A percentile compares a stretch with the other conserved stretches of the same genome.
Evolutionary conservation across 2,113 vertebrate species (phyloP).

Genomic region (Oxyura jamaicensis): DNA sequence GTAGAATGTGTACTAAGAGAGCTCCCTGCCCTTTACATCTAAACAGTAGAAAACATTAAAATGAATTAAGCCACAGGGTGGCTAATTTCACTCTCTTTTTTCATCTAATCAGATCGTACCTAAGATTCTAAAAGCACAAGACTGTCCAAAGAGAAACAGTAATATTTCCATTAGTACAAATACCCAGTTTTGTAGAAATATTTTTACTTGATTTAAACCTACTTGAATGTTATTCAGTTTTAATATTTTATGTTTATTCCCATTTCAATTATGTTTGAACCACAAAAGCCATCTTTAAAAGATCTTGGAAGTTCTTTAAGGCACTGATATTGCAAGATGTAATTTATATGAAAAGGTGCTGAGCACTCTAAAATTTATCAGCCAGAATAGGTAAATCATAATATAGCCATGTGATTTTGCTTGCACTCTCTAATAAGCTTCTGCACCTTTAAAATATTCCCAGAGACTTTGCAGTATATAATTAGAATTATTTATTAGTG

Average conservation of each 20-base stretch:
- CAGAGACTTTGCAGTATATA: not conserved
- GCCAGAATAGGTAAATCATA: not conserved
- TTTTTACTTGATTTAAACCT: not conserved
- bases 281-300: not conserved
- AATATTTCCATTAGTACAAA: not conserved
- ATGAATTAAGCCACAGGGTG: not conserved
- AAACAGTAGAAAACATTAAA: not conserved
- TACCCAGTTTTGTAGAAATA: not conserved
- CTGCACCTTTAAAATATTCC: not conserved
- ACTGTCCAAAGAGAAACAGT: not conserved
- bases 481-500: not conserved
- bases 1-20: not conserved
- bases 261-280: not conserved
- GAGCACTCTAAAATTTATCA: not conserved
- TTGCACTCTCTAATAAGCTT: not conserved
- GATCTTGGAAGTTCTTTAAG: not conserved
- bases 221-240: not conserved
- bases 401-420: not conserved
- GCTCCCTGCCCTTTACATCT: not conserved
- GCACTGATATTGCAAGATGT: not conserved
- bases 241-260: not conserved
- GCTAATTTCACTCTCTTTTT: not conserved
- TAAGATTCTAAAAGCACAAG: not conserved
- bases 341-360: not conserved
- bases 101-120: not conserved